Evolutionary conservation across 2,888 invertebrate genomes (phyloP).

Genomic region (Drosophila limbata): DNA sequence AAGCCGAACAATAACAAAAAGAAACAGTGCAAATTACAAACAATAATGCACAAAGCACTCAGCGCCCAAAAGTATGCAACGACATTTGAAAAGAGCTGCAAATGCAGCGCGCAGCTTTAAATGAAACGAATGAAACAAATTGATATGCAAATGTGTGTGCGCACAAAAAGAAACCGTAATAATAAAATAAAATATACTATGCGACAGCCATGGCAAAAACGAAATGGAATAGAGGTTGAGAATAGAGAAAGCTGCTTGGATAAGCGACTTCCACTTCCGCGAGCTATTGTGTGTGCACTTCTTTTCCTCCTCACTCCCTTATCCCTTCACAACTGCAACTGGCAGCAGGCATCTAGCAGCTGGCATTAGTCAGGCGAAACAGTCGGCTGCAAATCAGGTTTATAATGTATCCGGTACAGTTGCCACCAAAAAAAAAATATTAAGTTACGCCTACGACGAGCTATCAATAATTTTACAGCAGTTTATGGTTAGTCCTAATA

Average conservation of each 20-base stretch:
- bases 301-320: not conserved
- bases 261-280: conserved; percentile 62
- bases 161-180: conserved; percentile 39
- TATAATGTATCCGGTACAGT: conserved; percentile 62
- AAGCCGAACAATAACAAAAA: conserved; percentile 20
- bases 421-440: conserved; percentile 38
- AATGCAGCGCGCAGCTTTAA: conserved; percentile 49
- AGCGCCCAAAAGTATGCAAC: conserved; percentile 49
- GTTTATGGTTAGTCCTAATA: conserved; percentile 43
- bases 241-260: conserved; percentile 49
- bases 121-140: conserved; percentile 74
- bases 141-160: conserved; percentile 71
- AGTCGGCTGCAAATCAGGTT: conserved; percentile 59
- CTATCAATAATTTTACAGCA: conserved; percentile 65
- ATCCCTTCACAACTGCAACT: conserved; percentile 64
- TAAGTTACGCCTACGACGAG: conserved; percentile 64
- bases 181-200: conserved; percentile 60
- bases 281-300: conserved; percentile 49
- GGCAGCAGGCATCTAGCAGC: conserved; percentile 58
- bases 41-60: conserved; percentile 45
- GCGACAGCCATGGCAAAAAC: conserved; percentile 43
- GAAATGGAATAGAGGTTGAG: not conserved
- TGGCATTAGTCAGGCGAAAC: conserved; percentile 19
- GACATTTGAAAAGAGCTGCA: conserved; percentile 42
- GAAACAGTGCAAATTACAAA: conserved; percentile 39